phyloP scores from a whole-genome alignment of 2,888 invertebrate genomes.

The Mystacides longicornis region DNA sequence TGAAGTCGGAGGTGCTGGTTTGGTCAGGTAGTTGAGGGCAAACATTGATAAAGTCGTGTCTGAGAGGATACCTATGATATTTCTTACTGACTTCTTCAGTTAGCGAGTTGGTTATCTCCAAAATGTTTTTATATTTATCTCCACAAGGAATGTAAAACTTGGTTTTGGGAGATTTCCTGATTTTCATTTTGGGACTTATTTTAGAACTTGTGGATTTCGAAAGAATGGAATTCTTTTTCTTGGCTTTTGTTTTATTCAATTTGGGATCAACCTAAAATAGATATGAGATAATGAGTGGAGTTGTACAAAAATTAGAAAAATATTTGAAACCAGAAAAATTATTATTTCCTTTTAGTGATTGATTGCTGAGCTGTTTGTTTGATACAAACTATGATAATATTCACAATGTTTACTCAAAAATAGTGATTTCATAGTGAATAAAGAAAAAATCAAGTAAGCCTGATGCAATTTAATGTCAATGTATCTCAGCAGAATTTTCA shows the following conservation, averaged over 20 bases:
- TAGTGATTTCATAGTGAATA: too few relatives aligned
- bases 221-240: slow-evolving; percentile 9
- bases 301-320: background rate
- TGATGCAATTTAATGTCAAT: too few relatives aligned
- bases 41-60: background rate
- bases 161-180: slow-evolving; percentile 7
- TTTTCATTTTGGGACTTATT: slow-evolving; percentile 13
- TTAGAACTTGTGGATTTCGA: slow-evolving; percentile 5
- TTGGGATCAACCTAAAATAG: slow-evolving; percentile 9
- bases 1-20: background rate
- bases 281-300: background rate
- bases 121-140: slow-evolving; percentile 3
- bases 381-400: too few relatives aligned
- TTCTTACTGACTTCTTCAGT: slow-evolving; percentile 11
- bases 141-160: slow-evolving; percentile 8
- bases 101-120: slow-evolving; percentile 3
- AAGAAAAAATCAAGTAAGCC: too few relatives aligned
- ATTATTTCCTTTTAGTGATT: too few relatives aligned
- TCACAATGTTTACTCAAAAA: too few relatives aligned
- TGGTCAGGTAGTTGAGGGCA: slow-evolving; percentile 1
- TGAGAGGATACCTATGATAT: slow-evolving; percentile 7
- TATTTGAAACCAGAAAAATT: too few relatives aligned
- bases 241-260: background rate
- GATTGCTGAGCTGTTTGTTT: too few relatives aligned
- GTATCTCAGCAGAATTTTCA: too few relatives aligned